Evolutionary conservation across 2,113 vertebrate genomes (phyloP), one percentile per base, ranked within the genome.

Genomic region (Chauna torquata): DNA sequence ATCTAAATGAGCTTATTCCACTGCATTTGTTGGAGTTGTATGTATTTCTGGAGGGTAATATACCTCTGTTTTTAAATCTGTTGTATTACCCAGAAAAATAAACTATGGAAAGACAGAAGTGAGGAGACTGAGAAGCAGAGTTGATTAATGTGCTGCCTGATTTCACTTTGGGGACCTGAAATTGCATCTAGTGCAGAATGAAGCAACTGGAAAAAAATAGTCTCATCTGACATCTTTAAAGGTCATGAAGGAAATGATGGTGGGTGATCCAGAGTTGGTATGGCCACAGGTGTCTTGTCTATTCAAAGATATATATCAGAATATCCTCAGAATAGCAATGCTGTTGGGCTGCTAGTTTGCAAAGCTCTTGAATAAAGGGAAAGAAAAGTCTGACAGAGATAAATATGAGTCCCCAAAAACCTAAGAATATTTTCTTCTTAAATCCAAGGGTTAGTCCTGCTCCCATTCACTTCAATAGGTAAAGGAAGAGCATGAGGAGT

Each of bases 101-200:
- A 93, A 94, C 90, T 70, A 75, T 83, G 71, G 93, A 66, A 72
- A 22, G 24, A 42, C 76, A 82, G 70, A 83, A 98, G 62, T 57
- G 20, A 82, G 77, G 82, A 90, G 82, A 19, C 78, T 75, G 22
- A 78, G 68, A 94, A 94, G 69, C 65, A 66, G 54, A 54, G 45
- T 34, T 98, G 97, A 98, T 97, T 94, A 97, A 98, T 97, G 95
- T 78, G 92, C 86, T 95, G 88, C 85, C 95, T 92, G 96, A 97
- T 97, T 97, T 98, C 92, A 93, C 91, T 97, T 95, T 77, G 93
- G 93, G 94, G 92, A 91, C 68, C 75, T 94, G 82, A 97, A 97
- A 97, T 95, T 96, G 89, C 78, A 94, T 94, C 89, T 70, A 40
- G 70, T 64, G 84, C 95, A 92, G 85, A 95, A 96, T 89, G 93